phyloP scores from a whole-genome alignment of 2,888 invertebrate species.

The Phyllotreta striolata region DNA sequence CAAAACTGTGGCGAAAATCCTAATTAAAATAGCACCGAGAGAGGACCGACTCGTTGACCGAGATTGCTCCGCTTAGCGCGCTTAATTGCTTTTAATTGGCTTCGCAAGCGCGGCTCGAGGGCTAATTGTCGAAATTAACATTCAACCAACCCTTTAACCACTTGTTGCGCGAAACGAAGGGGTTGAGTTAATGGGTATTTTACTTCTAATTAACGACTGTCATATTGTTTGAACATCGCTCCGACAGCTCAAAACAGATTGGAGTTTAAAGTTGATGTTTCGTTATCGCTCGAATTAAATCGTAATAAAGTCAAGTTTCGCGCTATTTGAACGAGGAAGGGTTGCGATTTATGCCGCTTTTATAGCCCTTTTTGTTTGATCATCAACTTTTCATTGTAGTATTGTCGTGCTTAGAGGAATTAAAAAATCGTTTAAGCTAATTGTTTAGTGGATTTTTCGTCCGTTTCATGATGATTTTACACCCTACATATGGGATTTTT shows the following conservation, averaged over 20 bases:
- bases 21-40: constrained; percentile 41
- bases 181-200: constrained; percentile 48
- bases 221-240: constrained; percentile 47
- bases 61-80: constrained; percentile 46
- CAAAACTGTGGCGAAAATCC: constrained; percentile 37
- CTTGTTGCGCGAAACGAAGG: constrained; percentile 53
- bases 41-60: constrained; percentile 38
- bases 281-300: constrained; percentile 38
- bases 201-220: constrained; percentile 52
- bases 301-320: constrained; percentile 38
- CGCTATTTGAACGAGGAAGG: constrained; percentile 28
- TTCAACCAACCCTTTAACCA: constrained; percentile 52
- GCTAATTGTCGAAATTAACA: constrained; percentile 54
- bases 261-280: constrained; percentile 41
- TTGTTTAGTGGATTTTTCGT: too few relatives aligned
- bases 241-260: constrained; percentile 44
- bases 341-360: constrained; percentile 27
- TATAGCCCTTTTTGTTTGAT: constrained; percentile 1
- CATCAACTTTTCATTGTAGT: too few relatives aligned
- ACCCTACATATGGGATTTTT: too few relatives aligned
- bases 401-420: too few relatives aligned
- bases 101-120: constrained; percentile 48
- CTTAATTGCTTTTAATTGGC: constrained; percentile 55
- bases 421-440: too few relatives aligned
- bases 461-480: too few relatives aligned